Conservation (phyloP, 2,797 vertebrate species). For the Mus minutoides region DNA sequence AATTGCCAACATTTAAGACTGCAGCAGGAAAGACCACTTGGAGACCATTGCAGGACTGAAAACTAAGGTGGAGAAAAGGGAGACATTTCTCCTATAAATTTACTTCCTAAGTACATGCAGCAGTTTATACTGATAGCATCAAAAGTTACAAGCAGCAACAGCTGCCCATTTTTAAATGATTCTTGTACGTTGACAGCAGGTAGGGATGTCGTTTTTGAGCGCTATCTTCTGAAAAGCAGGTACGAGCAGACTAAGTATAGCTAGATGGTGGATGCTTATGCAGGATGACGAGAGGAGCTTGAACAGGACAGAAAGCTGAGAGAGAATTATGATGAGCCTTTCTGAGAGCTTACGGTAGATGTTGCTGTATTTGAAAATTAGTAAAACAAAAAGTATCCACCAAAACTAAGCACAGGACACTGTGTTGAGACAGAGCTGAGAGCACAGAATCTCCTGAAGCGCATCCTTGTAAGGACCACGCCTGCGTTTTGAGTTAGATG, state of each 20-base stretch:
- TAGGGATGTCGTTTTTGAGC: not conserved
- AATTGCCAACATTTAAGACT: not conserved
- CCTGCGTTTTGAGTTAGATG: not conserved
- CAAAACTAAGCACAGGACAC: not conserved
- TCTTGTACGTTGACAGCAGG: not conserved
- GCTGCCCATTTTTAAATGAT: not conserved
- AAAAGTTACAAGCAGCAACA: not conserved
- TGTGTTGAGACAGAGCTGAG: not conserved
- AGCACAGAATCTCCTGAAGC: not conserved
- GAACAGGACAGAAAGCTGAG: not conserved
- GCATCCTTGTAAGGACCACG: not conserved
- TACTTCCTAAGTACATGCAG: not conserved
- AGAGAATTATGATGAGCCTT: not conserved
- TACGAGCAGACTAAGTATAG: not conserved
- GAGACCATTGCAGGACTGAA: not conserved
- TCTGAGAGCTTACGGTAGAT: not conserved
- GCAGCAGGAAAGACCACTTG: not conserved
- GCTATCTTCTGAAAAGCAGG: constrained; percentile 17
- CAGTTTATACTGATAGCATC: not conserved
- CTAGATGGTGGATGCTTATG: not conserved
- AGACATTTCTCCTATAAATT: not conserved
- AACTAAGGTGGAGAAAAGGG: not conserved
- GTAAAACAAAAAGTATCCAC: not conserved
- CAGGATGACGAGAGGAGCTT: not conserved
- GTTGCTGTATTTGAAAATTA: not conserved